These are phyloP conservation scores for Blomia tropicalis DNA, from an alignment of 2,888 invertebrate species.

Conservation along the genomic window DNA sequence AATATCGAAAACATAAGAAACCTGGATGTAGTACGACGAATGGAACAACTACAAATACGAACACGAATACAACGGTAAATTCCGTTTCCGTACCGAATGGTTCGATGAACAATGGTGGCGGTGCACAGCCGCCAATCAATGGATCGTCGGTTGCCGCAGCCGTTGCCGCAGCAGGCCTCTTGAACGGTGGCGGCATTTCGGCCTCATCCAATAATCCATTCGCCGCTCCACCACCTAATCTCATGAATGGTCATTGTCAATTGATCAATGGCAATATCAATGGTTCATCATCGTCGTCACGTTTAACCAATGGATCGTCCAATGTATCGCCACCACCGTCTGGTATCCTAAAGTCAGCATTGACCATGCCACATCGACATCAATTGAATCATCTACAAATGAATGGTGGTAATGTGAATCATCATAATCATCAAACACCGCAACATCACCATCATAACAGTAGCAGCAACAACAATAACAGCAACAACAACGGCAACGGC, in stretches of 20 bases:
- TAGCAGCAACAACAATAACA: background rate
- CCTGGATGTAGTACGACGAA: constrained; percentile 34
- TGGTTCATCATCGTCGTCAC: background rate
- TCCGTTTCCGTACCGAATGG: constrained; percentile 23
- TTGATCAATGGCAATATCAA: background rate
- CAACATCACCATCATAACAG: background rate
- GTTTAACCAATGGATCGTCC: background rate
- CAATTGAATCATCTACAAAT: background rate
- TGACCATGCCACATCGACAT: constrained; percentile 19
- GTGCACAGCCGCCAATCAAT: background rate
- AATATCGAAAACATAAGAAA: constrained; percentile 94
- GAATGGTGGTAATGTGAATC: background rate
- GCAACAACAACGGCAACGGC: background rate
- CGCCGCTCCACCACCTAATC: background rate
- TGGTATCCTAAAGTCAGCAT: constrained; percentile 21
- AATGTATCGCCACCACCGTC: constrained; percentile 3
- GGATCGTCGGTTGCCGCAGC: constrained; percentile 37
- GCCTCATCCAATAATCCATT: background rate
- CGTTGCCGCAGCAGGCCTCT: constrained; percentile 36
- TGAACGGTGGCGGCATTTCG: background rate
- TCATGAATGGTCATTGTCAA: constrained; percentile 2
- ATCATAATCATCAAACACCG: background rate
- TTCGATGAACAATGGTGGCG: constrained; percentile 36
- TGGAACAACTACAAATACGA: background rate
- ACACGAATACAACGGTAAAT: constrained; percentile 39